Evolutionary conservation across 2,797 vertebrate species (phyloP).

Genomic region (Iguana delicatissima): DNA sequence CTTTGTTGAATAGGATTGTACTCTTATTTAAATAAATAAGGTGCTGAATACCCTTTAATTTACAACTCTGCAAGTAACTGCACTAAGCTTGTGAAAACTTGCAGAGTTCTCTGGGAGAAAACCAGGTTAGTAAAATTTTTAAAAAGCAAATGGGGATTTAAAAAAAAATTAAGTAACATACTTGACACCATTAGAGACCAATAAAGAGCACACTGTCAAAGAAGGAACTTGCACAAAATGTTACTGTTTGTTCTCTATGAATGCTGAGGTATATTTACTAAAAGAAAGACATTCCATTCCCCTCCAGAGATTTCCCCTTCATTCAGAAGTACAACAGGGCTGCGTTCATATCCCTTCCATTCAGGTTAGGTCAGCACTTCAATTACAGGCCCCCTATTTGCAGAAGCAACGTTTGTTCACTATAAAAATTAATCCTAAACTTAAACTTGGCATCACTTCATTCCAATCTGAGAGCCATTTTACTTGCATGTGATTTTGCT

Average conservation of each 20-base stretch:
- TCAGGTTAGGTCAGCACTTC: conserved; percentile 59
- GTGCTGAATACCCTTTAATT: conserved; percentile 45
- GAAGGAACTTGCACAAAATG: conserved; percentile 77
- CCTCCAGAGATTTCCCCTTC: conserved; percentile 84
- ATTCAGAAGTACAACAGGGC: conserved; percentile 73
- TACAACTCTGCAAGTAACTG: conserved; percentile 26
- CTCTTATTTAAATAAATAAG: background rate
- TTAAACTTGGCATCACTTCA: conserved; percentile 41
- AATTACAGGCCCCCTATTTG: conserved; percentile 55
- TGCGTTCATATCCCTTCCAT: conserved; percentile 65
- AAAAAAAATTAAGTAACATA: conserved; percentile 48
- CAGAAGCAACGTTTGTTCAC: conserved; percentile 36
- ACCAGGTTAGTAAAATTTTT: conserved; percentile 63
- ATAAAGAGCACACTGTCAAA: conserved; percentile 79
- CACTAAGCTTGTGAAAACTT: conserved; percentile 45
- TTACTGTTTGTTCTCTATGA: conserved; percentile 79
- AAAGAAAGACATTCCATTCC: conserved; percentile 88
- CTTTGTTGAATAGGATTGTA: background rate
- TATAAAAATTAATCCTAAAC: conserved; percentile 58
- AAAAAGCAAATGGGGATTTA: conserved; percentile 58
- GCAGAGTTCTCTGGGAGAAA: conserved; percentile 52
- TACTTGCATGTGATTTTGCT: conserved; percentile 18
- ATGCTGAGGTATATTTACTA: conserved; percentile 82
- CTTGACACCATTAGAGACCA: conserved; percentile 73
- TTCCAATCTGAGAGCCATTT: conserved; percentile 2